Conservation (phyloP, 2,113 vertebrate species). For the Gymnogyps californianus region DNA sequence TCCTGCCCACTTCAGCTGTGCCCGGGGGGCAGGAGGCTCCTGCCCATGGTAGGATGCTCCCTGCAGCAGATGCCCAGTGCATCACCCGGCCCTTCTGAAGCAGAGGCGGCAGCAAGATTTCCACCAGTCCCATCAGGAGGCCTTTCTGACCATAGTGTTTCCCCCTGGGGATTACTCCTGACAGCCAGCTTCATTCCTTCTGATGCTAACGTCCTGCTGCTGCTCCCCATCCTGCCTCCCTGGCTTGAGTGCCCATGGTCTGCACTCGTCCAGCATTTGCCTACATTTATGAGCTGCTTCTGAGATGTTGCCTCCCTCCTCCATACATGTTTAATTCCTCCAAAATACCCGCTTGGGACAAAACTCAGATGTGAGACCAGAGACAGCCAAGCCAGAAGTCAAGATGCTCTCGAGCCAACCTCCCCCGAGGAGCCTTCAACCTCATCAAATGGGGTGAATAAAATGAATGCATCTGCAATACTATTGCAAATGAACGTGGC, state of each 20-base stretch:
- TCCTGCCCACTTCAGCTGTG: neutral
- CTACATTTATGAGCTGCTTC: neutral
- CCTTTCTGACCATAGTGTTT: rapidly evolving
- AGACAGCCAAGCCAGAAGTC: neutral
- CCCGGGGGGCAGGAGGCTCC: rapidly evolving
- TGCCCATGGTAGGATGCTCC: neutral
- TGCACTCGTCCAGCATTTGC: neutral
- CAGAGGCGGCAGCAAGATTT: neutral
- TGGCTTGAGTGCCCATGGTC: rapidly evolving
- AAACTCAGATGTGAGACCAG: neutral
- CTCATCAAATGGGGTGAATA: neutral
- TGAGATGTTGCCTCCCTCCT: neutral
- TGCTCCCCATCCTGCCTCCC: neutral
- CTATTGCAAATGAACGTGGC: neutral
- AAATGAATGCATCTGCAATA: neutral
- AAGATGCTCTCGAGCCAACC: neutral
- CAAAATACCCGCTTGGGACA: neutral
- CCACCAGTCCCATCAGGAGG: neutral
- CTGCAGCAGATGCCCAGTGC: neutral
- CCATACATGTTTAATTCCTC: neutral
- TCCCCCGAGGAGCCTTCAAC: neutral
- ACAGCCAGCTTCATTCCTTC: neutral
- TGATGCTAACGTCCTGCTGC: neutral
- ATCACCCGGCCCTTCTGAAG: neutral
- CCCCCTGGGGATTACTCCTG: neutral